Evolutionary conservation across 2,113 vertebrate species (phyloP), one percentile per base, ranked within the genome.

Genomic region (Myanophis thanlyinensis): DNA sequence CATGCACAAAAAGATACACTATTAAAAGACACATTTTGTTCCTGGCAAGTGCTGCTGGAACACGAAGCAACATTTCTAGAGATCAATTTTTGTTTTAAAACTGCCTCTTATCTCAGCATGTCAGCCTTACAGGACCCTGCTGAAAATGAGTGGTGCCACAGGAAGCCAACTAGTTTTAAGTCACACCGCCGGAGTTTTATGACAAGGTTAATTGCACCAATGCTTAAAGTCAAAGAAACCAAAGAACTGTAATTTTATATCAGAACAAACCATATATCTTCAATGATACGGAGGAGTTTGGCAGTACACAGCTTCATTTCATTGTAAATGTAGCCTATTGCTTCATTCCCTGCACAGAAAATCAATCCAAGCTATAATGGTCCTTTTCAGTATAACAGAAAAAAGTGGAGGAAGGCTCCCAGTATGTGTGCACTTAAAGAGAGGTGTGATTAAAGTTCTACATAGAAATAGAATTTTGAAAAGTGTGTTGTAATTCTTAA

Each of bases 221-320:
- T 88, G 54, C 54, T 95, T 95, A 92, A 35, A 88, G 91, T 30
- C 73, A 54, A 87, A 92, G 92, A 0, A 93, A 40, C 67, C 91
- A 94, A 93, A 93, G 80, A 12, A 92, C 52, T 85, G 90, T 62
- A 88, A 56, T 87, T 86, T 92, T 92, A 59, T 94, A 95, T 91
- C 90, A 95, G 92, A 92, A 94, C 54, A 89, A 95, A 92, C 5
- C n/a, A 53, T 10, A 48, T 25, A 94, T 93, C 94, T 94, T 67
- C 93, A 94, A 89, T 88, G 80, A 25, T 88, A 90, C 11, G 89
- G 87, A 59, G 27, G 44, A 90, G 54, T 87, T 73, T 93, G 95
- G 93, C 94, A 95, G 85, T 2, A 89, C 87, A n/a, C 56, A 91
- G 46, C 86, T 62, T 49, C 46, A 1, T 80, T 93, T 87, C 56